A percentile compares a stretch with the other conserved stretches of the same genome.
Evolutionary conservation across 2,113 vertebrate species (phyloP).

Genomic region (Hydropotes inermis): DNA sequence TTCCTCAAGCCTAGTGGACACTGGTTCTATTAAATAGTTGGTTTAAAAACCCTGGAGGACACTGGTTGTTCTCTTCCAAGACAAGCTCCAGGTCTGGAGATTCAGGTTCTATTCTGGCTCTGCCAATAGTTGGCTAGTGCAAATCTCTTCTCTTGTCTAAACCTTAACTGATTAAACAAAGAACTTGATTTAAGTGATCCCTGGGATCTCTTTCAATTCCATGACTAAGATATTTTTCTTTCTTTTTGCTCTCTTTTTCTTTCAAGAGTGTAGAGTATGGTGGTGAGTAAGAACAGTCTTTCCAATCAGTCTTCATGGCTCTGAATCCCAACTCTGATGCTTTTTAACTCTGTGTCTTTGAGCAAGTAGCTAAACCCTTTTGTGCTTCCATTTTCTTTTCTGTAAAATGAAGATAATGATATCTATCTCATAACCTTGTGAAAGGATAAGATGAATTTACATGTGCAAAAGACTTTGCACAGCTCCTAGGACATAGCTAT

Average conservation of each 20-base stretch:
- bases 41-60: not conserved
- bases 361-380: not conserved
- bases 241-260: not conserved
- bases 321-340: not conserved
- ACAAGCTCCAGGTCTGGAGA: not conserved
- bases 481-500: not conserved
- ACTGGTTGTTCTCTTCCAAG: not conserved
- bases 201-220: not conserved
- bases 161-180: not conserved
- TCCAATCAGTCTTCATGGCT: not conserved
- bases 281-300: not conserved
- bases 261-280: not conserved
- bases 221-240: not conserved
- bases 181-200: not conserved
- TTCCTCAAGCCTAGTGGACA: not conserved
- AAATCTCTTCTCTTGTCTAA: not conserved
- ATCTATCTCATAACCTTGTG: not conserved
- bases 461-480: not conserved
- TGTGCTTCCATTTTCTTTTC: not conserved
- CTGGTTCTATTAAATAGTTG: not conserved
- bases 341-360: not conserved
- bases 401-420: not conserved
- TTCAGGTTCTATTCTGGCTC: not conserved
- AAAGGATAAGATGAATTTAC: not conserved
- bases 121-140: not conserved